Evolutionary conservation across 2,797 vertebrate species (phyloP).

Genomic region (Lutjanus campechanus): DNA sequence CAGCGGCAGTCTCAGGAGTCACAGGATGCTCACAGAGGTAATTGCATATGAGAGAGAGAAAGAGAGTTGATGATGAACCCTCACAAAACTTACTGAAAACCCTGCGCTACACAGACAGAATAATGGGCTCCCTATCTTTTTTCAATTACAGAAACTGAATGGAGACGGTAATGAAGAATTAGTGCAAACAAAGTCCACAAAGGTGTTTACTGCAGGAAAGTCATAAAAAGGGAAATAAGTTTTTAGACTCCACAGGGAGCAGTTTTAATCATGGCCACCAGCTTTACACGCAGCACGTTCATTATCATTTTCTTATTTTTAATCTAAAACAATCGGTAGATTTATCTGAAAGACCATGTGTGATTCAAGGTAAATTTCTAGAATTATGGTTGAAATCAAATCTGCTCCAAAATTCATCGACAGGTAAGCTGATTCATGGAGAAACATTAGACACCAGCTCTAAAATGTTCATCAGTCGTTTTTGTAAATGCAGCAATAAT

Average conservation of each 20-base stretch:
- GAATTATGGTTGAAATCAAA: background rate
- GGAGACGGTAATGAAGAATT: slow-evolving; percentile 36
- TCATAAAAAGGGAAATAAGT: background rate
- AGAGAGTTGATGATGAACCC: slow-evolving; percentile 36
- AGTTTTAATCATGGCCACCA: background rate
- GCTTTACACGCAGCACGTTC: background rate
- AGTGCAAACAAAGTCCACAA: slow-evolving; percentile 26
- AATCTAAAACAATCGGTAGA: too few species aligned
- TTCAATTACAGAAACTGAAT: slow-evolving; percentile 63
- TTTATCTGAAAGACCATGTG: background rate
- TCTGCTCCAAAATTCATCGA: background rate
- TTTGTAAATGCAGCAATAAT: background rate
- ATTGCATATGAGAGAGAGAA: slow-evolving; percentile 60
- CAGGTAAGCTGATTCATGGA: background rate
- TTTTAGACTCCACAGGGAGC: background rate
- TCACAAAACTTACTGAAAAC: slow-evolving; percentile 27
- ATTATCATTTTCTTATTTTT: background rate
- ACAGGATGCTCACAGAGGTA: slow-evolving; percentile 53
- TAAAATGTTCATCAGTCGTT: background rate
- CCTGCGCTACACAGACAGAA: background rate
- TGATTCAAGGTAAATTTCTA: too few species aligned
- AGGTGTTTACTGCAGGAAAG: slow-evolving; percentile 36
- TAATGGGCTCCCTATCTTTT: slow-evolving; percentile 58
- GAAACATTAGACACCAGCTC: background rate
- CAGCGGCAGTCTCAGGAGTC: slow-evolving; percentile 54